These are phyloP conservation scores for Ceyx erithaca DNA, from an alignment of 2,797 vertebrate genomes.

Conservation along the genomic window DNA sequence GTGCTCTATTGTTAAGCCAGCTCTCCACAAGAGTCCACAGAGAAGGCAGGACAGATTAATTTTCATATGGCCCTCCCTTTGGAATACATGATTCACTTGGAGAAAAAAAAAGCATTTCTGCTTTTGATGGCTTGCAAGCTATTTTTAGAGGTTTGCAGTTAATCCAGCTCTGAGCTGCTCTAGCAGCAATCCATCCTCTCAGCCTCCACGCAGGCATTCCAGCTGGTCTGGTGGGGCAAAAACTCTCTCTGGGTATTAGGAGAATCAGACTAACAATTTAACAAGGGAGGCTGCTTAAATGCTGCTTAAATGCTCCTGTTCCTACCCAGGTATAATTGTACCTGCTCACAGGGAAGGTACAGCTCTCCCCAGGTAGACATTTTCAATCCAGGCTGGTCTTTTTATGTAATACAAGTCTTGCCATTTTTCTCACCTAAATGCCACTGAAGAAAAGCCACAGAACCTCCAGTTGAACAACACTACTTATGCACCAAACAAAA, in stretches of 20 bases:
- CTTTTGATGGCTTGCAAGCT: conserved; percentile 24
- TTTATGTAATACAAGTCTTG: not conserved
- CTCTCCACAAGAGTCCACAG: not conserved
- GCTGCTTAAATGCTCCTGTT: not conserved
- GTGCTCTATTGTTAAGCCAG: not conserved
- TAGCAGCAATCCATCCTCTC: not conserved
- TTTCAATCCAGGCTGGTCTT: not conserved
- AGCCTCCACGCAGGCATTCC: not conserved
- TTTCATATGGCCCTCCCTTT: not conserved
- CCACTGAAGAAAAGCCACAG: not conserved
- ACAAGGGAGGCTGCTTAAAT: not conserved
- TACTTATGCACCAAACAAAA: not conserved
- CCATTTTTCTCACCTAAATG: not conserved
- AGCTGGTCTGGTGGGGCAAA: not conserved
- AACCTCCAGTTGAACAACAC: not conserved
- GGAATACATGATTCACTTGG: not conserved
- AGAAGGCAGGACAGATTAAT: not conserved
- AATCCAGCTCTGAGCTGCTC: conserved; percentile 55
- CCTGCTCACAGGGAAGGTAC: not conserved
- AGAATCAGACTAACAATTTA: not conserved
- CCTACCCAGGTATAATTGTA: not conserved
- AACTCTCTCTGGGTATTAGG: not conserved
- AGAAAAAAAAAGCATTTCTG: not conserved
- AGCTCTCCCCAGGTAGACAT: not conserved
- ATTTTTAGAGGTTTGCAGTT: conserved; percentile 63